Conservation (phyloP, 2,113 vertebrate species). For the Scomber japonicus region DNA sequence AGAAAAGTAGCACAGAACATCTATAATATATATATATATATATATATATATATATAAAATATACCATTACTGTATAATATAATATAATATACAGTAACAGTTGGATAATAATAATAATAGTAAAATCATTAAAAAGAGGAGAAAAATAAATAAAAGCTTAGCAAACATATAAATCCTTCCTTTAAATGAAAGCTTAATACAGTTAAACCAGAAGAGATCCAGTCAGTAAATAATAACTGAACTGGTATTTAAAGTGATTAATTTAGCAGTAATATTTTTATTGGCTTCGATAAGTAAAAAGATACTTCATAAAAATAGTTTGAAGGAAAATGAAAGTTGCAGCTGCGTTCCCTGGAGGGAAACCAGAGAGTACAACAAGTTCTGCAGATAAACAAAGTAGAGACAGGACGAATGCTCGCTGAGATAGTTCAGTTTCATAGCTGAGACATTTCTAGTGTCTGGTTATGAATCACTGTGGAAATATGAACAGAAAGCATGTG, state of each 20-base stretch:
- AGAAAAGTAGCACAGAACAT: too few relatives aligned
- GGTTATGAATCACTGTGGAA: constrained; percentile 3
- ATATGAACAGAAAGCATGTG: neutral
- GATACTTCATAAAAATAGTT: neutral
- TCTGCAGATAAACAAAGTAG: constrained; percentile 8
- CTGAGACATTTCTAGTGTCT: neutral
- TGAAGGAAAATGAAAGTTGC: constrained; percentile 12
- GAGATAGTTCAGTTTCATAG: neutral
- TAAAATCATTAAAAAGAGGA: too few relatives aligned
- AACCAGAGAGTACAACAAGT: constrained; percentile 8
- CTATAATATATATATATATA: too few relatives aligned
- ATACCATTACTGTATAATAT: too few relatives aligned
- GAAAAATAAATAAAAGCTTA: too few relatives aligned
- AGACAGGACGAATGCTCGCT: neutral
- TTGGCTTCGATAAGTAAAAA: neutral
- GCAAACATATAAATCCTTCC: too few relatives aligned
- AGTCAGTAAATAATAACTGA: neutral
- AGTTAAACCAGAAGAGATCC: neutral
- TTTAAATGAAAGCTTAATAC: too few relatives aligned
- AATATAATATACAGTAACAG: too few relatives aligned
- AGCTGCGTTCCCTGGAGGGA: constrained; percentile 30
- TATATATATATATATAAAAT: too few relatives aligned
- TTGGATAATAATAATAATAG: too few relatives aligned
- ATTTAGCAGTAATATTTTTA: neutral
- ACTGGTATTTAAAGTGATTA: too few relatives aligned